Conservation (phyloP, 2,113 vertebrate genomes). For the Poecilia latipinna region DNA sequence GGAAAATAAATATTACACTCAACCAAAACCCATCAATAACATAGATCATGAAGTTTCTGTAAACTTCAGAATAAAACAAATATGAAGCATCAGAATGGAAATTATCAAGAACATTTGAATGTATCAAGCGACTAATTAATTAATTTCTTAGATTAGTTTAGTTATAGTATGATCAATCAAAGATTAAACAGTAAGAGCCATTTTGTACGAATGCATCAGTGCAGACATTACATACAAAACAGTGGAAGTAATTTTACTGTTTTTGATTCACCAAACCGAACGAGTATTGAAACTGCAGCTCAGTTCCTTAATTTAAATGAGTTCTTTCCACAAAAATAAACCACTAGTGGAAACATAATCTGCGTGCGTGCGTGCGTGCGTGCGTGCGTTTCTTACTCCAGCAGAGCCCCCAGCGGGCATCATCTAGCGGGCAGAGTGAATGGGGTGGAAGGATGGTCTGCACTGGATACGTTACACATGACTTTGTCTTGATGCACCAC, state of each 20-base stretch:
- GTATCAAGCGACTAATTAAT: too few relatives aligned
- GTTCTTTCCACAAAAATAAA: neutral
- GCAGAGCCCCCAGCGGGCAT: slow-evolving; percentile 94
- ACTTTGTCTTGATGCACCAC: slow-evolving; percentile 86
- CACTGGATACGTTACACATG: slow-evolving; percentile 87
- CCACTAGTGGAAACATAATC: neutral
- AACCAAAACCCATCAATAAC: too few relatives aligned
- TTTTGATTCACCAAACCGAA: neutral
- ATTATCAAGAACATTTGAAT: too few relatives aligned
- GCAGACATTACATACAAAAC: too few relatives aligned
- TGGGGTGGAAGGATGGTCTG: slow-evolving; percentile 84
- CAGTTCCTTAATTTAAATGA: neutral
- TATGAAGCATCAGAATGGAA: too few relatives aligned
- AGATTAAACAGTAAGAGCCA: too few relatives aligned
- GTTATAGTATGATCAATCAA: too few relatives aligned
- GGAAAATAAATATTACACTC: too few relatives aligned
- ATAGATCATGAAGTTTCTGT: too few relatives aligned
- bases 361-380: neutral
- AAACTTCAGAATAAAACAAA: too few relatives aligned
- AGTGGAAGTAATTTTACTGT: neutral
- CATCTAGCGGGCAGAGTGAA: slow-evolving; percentile 83
- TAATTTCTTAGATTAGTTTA: too few relatives aligned
- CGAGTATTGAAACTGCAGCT: neutral
- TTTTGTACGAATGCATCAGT: too few relatives aligned
- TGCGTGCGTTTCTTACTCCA: slow-evolving; percentile 84